These are phyloP conservation scores for Enteromius radiatus DNA, from an alignment of 2,797 vertebrate species.

Conservation along the genomic window DNA sequence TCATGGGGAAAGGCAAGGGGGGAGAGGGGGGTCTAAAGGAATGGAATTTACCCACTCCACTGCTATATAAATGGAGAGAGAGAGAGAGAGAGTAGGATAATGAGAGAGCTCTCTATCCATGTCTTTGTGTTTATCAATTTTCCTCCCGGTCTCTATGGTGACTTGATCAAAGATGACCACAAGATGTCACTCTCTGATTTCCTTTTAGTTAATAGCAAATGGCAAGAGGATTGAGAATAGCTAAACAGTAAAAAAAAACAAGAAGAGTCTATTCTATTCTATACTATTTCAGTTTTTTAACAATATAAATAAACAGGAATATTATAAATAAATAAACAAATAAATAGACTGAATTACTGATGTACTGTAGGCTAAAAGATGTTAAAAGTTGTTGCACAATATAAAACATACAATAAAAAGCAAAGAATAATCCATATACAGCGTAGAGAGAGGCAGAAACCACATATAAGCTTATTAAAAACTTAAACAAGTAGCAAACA, in stretches of 20 bases:
- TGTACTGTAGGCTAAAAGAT: no score
- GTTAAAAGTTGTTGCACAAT: not conserved
- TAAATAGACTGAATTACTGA: not conserved
- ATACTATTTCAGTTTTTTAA: not conserved
- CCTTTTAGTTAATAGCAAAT: conserved; percentile 5
- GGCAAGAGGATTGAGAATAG: not conserved
- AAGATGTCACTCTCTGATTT: conserved; percentile 59
- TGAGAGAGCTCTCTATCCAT: conserved; percentile 29
- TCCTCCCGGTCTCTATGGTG: conserved; percentile 33
- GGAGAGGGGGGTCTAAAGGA: conserved; percentile 44
- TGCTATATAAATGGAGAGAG: conserved; percentile 50
- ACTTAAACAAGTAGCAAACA: not conserved
- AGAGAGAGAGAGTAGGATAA: conserved; percentile 39
- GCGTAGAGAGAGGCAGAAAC: not conserved
- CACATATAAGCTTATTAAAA: not conserved
- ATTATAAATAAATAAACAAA: not conserved
- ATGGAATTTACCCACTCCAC: conserved; percentile 60
- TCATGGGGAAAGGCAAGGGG: conserved; percentile 47
- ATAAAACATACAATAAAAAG: not conserved
- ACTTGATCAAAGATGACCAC: conserved; percentile 61
- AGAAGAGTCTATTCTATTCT: no score
- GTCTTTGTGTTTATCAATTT: conserved; percentile 52
- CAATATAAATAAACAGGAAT: not conserved
- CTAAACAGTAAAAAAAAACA: no score
- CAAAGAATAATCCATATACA: not conserved